These are phyloP conservation scores for Diabrotica balteata DNA, from an alignment of 2,888 invertebrate species.

Conservation along the genomic window DNA sequence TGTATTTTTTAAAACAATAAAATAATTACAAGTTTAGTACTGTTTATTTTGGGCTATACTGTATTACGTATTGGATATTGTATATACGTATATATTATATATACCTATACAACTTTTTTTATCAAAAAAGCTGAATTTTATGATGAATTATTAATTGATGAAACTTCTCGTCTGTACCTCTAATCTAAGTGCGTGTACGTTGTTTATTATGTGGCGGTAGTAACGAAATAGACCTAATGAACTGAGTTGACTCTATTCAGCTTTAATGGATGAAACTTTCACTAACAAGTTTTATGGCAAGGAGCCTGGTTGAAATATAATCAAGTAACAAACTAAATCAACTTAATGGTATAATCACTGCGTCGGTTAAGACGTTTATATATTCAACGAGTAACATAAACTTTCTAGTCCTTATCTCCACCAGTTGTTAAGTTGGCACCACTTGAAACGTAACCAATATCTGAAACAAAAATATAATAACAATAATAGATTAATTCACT, in stretches of 20 bases:
- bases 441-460: conserved; percentile 9
- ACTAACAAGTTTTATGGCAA: not conserved
- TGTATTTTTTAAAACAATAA: too few species aligned
- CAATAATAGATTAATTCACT: conserved; percentile 25
- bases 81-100: too few species aligned
- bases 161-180: too few species aligned
- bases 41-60: too few species aligned
- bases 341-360: conserved; percentile 2
- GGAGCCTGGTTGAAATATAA: conserved; percentile 2
- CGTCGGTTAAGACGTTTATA: conserved; percentile 1
- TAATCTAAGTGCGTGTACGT: too few species aligned
- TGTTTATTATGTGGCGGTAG: too few species aligned
- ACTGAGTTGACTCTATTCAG: not conserved
- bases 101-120: too few species aligned
- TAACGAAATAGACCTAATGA: too few species aligned
- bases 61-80: too few species aligned
- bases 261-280: not conserved
- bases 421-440: conserved; percentile 11
- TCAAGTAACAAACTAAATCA: not conserved
- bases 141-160: too few species aligned
- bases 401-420: conserved; percentile 12
- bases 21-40: too few species aligned
- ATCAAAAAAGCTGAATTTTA: too few species aligned
- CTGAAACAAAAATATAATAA: conserved; percentile 20
- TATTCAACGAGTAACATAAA: not conserved